A percentile compares a stretch with the other conserved stretches of the same genome.
Conservation (phyloP, 2,113 vertebrate genomes). For the Notechis scutatus region DNA sequence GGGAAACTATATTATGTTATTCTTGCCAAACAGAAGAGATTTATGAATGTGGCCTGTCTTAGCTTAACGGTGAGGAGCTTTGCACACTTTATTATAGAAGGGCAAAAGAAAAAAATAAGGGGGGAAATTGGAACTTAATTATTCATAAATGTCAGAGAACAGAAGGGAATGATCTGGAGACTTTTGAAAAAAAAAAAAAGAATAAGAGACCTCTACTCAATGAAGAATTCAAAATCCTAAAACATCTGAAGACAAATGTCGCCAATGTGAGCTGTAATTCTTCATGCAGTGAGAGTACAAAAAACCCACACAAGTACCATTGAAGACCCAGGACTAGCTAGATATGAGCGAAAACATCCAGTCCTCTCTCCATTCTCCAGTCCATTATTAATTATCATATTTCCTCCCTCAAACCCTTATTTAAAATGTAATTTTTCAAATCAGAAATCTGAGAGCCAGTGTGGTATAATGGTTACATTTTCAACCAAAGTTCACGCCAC, state of each 20-base stretch:
- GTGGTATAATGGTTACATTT: not conserved
- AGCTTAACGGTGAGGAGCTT: not conserved
- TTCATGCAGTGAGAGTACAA: not conserved
- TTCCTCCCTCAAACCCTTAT: not conserved
- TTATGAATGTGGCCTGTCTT: conserved; percentile 24
- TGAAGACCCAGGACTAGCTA: not conserved
- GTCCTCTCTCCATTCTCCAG: not conserved
- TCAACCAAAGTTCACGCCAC: not conserved
- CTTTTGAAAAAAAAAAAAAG: conserved; percentile 10
- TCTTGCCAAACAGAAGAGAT: not conserved
- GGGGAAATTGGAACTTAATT: conserved; percentile 55
- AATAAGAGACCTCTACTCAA: conserved; percentile 22
- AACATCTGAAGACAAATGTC: conserved; percentile 22
- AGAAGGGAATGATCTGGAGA: conserved; percentile 37
- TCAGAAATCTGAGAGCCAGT: not conserved
- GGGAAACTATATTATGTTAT: conserved; percentile 15
- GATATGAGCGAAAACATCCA: not conserved
- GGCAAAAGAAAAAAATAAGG: conserved; percentile 1
- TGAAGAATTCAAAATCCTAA: conserved; percentile 8
- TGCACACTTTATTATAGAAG: conserved; percentile 26
- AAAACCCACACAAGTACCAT: not conserved
- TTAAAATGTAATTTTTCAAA: not conserved
- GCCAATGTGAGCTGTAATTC: conserved; percentile 23
- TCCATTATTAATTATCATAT: not conserved
- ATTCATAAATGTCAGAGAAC: conserved; percentile 60